phyloP scores from a whole-genome alignment of 1,140 invertebrate genomes.

The Doryteuthis pealeii region DNA sequence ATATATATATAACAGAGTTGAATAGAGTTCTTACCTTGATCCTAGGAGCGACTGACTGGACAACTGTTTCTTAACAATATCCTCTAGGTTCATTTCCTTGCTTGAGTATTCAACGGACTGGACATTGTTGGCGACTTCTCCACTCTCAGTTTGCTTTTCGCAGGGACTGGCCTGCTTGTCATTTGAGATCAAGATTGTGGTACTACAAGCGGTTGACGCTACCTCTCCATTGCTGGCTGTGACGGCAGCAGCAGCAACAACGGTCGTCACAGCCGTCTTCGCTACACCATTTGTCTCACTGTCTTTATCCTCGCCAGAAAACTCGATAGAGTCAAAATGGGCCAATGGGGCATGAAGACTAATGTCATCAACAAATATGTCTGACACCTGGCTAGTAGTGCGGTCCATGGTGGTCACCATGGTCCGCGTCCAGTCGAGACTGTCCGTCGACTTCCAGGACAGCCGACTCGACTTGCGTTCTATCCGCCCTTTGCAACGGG shows the following conservation, averaged over 20 bases:
- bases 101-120: neutral
- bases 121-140: neutral
- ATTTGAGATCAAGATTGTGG: neutral
- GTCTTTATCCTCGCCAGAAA: conserved; percentile 19
- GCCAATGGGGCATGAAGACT: conserved; percentile 40
- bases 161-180: neutral
- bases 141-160: neutral
- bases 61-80: conserved; percentile 6
- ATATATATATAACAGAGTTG: too few species aligned
- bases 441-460: conserved; percentile 43
- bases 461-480: conserved; percentile 17
- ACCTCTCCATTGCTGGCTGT: neutral
- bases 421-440: conserved; percentile 36
- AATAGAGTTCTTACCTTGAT: conserved; percentile 10
- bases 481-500: neutral
- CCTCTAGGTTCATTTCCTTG: neutral
- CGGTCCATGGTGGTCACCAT: conserved; percentile 36
- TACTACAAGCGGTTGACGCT: neutral
- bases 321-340: conserved; percentile 42
- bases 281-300: neutral
- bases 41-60: conserved; percentile 4
- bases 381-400: conserved; percentile 35
- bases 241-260: neutral
- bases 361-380: conserved; percentile 36
- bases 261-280: neutral